phyloP scores from a whole-genome alignment of 2,888 invertebrate genomes.

The Synanthedon andrenaeformis region DNA sequence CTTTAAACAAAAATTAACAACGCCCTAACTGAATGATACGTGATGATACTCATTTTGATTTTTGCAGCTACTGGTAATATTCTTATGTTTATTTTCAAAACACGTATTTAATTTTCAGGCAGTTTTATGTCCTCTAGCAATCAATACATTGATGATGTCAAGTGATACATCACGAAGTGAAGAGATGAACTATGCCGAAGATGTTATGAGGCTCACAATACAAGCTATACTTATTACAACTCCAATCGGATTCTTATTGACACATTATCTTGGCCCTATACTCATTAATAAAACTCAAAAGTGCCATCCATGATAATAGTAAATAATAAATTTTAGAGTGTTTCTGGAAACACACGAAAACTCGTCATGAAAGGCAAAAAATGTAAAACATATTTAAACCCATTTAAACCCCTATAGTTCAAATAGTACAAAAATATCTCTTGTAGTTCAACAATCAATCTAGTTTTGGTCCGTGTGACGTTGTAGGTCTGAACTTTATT shows the following conservation, averaged over 20 bases:
- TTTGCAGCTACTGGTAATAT: neutral
- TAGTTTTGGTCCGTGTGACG: too few relatives aligned
- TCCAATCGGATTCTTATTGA: slow-evolving; percentile 46
- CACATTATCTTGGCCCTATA: slow-evolving; percentile 39
- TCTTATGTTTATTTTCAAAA: neutral
- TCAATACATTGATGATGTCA: slow-evolving; percentile 46
- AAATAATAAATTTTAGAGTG: slow-evolving; percentile 8
- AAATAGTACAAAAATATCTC: too few relatives aligned
- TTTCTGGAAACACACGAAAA: too few relatives aligned
- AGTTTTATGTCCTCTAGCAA: slow-evolving; percentile 67
- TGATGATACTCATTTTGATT: too few relatives aligned
- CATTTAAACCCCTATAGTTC: too few relatives aligned
- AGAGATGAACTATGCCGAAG: slow-evolving; percentile 36
- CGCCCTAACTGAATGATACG: too few relatives aligned
- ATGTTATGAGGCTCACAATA: slow-evolving; percentile 34
- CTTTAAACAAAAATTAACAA: too few relatives aligned
- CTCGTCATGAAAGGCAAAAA: too few relatives aligned
- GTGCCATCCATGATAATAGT: slow-evolving; percentile 1
- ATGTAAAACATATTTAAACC: too few relatives aligned
- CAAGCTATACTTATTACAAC: slow-evolving; percentile 53
- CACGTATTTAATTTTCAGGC: slow-evolving; percentile 54
- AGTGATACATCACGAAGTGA: slow-evolving; percentile 14
- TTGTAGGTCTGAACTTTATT: too few relatives aligned
- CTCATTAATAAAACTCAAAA: slow-evolving; percentile 22
- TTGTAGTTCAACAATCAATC: too few relatives aligned